Percentiles rank a stretch among this genome's conserved stretches.
Conservation (phyloP, 1,140 invertebrate genomes). For the Hycleus cichorii region DNA sequence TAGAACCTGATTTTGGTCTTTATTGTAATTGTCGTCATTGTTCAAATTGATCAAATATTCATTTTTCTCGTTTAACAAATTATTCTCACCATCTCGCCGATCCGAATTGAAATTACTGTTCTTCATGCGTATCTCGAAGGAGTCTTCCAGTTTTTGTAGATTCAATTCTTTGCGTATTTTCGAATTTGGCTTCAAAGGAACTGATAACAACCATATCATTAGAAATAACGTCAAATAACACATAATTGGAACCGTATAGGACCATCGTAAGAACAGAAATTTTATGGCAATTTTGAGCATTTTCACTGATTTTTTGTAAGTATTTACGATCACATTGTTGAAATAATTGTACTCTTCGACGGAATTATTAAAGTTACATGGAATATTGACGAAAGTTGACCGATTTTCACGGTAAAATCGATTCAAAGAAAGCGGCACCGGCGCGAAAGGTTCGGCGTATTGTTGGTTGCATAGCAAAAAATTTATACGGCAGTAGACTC, state of each 20-base stretch:
- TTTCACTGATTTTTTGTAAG: no score
- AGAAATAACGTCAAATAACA: conserved; percentile 37
- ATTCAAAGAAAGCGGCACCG: no score
- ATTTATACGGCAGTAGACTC: no score
- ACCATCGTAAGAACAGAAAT: conserved; percentile 34
- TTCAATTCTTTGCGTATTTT: conserved; percentile 17
- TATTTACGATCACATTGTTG: no score
- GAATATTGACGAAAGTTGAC: no score
- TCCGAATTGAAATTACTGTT: conserved; percentile 40
- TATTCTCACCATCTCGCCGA: conserved; percentile 16
- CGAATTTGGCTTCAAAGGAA: conserved; percentile 36
- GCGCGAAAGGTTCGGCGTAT: no score
- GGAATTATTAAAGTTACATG: no score
- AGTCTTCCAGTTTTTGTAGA: conserved; percentile 21
- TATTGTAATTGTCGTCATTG: conserved; percentile 32
- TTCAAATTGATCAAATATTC: conserved; percentile 39
- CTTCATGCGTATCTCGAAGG: conserved; percentile 36
- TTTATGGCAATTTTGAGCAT: no score
- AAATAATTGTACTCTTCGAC: no score
- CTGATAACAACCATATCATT: conserved; percentile 35
- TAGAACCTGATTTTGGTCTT: conserved; percentile 43
- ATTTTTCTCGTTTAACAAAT: conserved; percentile 29
- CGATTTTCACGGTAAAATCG: no score
- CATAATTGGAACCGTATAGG: conserved; percentile 36
- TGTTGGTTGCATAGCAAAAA: no score